These are phyloP conservation scores for Kryphioiulus occultus DNA, from an alignment of 2,888 invertebrate species.

Conservation along the genomic window DNA sequence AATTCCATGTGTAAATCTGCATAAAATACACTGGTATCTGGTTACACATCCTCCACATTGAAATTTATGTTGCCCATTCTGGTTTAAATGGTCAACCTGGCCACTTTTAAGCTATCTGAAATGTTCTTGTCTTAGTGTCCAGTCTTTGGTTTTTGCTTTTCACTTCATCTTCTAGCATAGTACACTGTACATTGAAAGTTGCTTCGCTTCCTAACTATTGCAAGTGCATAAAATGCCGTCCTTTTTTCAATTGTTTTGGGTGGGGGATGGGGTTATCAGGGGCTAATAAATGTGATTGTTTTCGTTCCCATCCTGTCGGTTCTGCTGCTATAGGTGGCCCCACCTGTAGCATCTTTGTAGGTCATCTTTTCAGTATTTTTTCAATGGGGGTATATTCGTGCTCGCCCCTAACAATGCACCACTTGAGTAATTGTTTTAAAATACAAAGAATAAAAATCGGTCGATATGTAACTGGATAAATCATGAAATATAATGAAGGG, in stretches of 20 bases:
- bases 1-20: too few species aligned
- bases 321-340: neutral
- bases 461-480: conserved; percentile 11
- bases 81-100: too few species aligned
- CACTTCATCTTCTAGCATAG: too few species aligned
- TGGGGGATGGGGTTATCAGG: neutral
- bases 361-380: neutral
- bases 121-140: too few species aligned
- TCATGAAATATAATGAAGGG: conserved; percentile 24
- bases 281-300: neutral
- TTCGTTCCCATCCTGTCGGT: neutral
- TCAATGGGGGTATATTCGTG: neutral
- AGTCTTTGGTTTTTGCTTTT: too few species aligned
- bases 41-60: too few species aligned
- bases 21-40: too few species aligned
- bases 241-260: neutral
- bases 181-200: too few species aligned
- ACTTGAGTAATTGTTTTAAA: neutral
- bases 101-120: too few species aligned
- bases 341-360: conserved; percentile 24
- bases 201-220: neutral
- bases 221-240: neutral
- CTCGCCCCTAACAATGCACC: neutral
- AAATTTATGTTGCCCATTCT: too few species aligned
- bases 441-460: neutral